These are phyloP conservation scores for Globicephala melas DNA, from an alignment of 2,113 vertebrate species.

Conservation along the genomic window DNA sequence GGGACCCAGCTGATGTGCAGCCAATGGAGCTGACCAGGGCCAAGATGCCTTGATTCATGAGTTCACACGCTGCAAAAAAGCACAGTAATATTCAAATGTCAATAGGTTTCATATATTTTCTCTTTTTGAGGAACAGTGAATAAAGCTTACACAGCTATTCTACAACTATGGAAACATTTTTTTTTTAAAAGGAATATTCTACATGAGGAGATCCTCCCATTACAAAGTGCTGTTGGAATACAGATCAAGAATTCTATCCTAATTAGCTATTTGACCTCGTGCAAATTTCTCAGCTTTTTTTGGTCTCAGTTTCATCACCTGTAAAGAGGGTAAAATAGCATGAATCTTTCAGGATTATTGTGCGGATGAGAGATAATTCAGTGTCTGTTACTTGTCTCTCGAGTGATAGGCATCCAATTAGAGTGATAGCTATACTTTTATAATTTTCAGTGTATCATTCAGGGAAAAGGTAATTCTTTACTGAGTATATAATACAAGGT, in stretches of 20 bases:
- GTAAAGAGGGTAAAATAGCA: not conserved
- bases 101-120: not conserved
- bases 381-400: not conserved
- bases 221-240: not conserved
- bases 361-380: not conserved
- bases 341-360: not conserved
- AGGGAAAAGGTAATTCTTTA: not conserved
- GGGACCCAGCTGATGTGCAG: constrained; percentile 95
- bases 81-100: not conserved
- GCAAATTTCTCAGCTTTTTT: not conserved
- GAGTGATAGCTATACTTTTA: not conserved
- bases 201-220: not conserved
- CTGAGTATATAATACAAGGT: not conserved
- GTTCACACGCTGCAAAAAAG: constrained; percentile 92
- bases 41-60: constrained; percentile 99
- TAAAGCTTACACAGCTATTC: not conserved
- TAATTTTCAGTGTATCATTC: not conserved
- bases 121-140: not conserved
- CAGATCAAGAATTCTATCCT: not conserved
- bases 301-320: not conserved
- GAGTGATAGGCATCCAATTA: not conserved
- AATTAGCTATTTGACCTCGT: not conserved
- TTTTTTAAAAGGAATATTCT: not conserved
- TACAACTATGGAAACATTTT: not conserved
- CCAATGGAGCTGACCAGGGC: constrained; percentile 98